Percentiles rank a stretch among this genome's conserved stretches.
Conservation (phyloP, 2,113 vertebrate species). For the Phaethornis superciliosus region DNA sequence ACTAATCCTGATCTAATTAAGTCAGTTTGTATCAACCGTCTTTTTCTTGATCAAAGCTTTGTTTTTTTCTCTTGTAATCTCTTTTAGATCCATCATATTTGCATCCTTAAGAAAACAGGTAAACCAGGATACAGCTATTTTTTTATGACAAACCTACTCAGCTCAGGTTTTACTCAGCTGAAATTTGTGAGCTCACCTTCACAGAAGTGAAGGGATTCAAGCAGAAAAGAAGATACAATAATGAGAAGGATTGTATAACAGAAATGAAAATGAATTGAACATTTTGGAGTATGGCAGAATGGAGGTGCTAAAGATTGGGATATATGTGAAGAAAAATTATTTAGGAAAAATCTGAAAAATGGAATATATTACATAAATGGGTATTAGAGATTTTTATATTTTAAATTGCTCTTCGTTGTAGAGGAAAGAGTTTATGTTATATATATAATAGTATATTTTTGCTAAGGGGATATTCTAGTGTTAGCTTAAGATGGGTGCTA, state of each 20-base stretch:
- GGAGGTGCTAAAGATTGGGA: neutral
- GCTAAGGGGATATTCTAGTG: neutral
- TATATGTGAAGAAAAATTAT: neutral
- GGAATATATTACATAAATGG: neutral
- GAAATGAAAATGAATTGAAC: neutral
- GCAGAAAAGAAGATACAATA: neutral
- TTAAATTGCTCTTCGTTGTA: neutral
- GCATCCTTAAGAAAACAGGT: fast-evolving
- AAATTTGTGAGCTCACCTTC: neutral
- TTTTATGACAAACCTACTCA: neutral
- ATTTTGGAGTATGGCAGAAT: neutral
- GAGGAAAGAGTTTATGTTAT: neutral
- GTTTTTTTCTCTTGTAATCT: neutral
- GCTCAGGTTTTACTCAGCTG: neutral
- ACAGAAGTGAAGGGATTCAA: neutral
- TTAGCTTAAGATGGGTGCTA: neutral
- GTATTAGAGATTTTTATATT: neutral
- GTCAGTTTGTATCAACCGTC: neutral
- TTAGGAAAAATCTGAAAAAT: neutral
- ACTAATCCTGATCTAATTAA: neutral
- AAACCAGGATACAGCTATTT: neutral
- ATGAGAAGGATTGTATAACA: neutral
- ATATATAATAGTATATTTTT: neutral
- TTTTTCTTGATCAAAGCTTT: neutral
- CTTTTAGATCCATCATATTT: neutral